phyloP scores from a whole-genome alignment of 1,140 invertebrate species.

The Trichomalopsis sarcophagae region DNA sequence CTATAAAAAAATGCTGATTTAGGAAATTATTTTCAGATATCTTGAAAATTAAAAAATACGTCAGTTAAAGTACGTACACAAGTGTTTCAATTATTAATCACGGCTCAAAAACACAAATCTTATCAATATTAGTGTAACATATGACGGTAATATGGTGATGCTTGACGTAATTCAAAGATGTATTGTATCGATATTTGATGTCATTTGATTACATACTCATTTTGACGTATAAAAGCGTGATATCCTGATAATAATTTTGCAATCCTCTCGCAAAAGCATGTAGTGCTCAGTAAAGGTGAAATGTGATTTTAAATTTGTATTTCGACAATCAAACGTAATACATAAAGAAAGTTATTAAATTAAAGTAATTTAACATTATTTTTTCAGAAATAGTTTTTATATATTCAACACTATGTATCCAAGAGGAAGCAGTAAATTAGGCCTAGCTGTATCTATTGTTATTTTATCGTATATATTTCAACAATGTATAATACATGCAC shows the following conservation, averaged over 20 bases:
- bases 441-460: background rate
- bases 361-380: background rate
- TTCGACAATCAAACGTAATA: background rate
- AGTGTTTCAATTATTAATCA: conserved; percentile 23
- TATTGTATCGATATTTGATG: conserved; percentile 2
- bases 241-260: background rate
- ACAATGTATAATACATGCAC: conserved; percentile 19
- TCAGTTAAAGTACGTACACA: conserved; percentile 19
- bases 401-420: conserved; percentile 9
- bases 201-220: background rate
- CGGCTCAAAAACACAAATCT: conserved; percentile 1
- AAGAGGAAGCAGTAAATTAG: conserved; percentile 13
- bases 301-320: background rate
- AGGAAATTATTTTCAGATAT: background rate
- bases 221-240: conserved; percentile 16
- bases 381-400: conserved; percentile 28
- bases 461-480: background rate
- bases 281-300: conserved; percentile 19
- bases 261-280: background rate
- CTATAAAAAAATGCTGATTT: too few species aligned
- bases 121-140: conserved; percentile 6
- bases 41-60: conserved; percentile 1
- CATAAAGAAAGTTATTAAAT: background rate
- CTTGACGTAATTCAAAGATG: conserved; percentile 15
- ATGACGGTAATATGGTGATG: background rate